Evolutionary conservation across 2,797 vertebrate genomes (phyloP).

Genomic region (Diceros bicornis): DNA sequence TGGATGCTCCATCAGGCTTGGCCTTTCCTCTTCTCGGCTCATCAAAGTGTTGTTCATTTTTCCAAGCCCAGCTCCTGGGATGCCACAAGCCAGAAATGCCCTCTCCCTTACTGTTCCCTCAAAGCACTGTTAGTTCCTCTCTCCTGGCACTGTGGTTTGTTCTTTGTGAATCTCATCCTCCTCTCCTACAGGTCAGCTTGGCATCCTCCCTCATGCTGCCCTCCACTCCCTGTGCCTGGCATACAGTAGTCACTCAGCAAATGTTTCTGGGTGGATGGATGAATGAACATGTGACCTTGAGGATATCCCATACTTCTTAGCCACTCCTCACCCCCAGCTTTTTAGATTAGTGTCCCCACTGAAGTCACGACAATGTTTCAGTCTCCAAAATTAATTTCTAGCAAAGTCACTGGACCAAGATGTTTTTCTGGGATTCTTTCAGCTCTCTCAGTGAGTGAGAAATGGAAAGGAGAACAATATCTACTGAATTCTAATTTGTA

Average conservation of each 20-base stretch:
- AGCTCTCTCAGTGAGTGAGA: background rate
- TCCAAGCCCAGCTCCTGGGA: background rate
- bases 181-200: background rate
- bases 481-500: background rate
- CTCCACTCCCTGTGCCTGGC: background rate
- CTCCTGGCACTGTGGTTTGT: background rate
- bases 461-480: background rate
- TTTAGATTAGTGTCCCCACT: background rate
- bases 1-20: background rate
- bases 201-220: background rate
- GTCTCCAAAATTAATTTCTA: constrained; percentile 31
- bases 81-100: background rate
- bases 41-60: background rate
- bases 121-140: background rate
- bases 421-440: constrained; percentile 7
- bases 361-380: background rate
- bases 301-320: background rate
- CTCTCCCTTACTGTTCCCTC: background rate
- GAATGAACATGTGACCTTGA: background rate
- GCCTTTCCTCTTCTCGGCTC: background rate
- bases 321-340: background rate
- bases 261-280: background rate
- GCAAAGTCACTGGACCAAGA: background rate
- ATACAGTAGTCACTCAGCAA: background rate
- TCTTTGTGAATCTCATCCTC: background rate